Evolutionary conservation across 2,797 vertebrate species (phyloP).

Genomic region (Ptychadena robeensis): DNA sequence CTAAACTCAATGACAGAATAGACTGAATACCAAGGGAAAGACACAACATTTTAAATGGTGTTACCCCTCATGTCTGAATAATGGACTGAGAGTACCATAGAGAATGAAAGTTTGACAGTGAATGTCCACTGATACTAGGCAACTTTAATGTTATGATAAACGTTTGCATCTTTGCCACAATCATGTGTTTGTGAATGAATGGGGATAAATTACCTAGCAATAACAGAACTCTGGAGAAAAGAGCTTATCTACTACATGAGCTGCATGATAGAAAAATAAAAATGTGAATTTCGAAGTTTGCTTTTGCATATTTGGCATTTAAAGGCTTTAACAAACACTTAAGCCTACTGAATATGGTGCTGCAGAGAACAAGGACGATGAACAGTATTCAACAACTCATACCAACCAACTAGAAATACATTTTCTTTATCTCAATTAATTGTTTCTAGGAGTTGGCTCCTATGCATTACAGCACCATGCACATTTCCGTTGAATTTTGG

Average conservation of each 20-base stretch:
- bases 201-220: not conserved
- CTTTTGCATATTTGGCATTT: slow-evolving; percentile 28
- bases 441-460: not conserved
- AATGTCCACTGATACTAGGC: no score
- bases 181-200: not conserved
- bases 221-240: not conserved
- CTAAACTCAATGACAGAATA: not conserved
- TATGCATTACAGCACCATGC: not conserved
- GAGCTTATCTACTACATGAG: not conserved
- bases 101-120: not conserved
- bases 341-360: not conserved
- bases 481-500: not conserved
- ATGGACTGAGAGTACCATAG: not conserved
- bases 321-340: slow-evolving; percentile 9
- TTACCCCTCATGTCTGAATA: not conserved
- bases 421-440: not conserved
- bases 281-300: slow-evolving; percentile 10
- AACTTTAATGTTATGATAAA: not conserved
- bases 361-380: not conserved
- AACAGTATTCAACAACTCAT: not conserved
- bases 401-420: not conserved
- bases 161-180: not conserved
- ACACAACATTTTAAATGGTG: not conserved
- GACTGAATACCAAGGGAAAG: no score
- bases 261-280: slow-evolving; percentile 10